These are phyloP conservation scores for Adelognathus sp. DNA, from an alignment of 2,888 invertebrate genomes.

Conservation along the genomic window DNA sequence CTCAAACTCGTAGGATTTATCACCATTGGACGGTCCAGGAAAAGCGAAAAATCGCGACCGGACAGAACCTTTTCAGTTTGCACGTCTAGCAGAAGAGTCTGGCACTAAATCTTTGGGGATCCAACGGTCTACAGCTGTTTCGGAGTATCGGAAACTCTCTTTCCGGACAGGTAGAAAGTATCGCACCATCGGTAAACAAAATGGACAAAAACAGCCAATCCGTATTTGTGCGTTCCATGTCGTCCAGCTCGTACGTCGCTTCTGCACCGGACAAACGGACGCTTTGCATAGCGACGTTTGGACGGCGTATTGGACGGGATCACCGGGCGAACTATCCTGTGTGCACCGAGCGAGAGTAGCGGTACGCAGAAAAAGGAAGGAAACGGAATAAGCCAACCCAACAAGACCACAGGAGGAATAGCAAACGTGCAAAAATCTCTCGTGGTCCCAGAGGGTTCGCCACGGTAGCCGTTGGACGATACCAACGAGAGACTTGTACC, in stretches of 20 bases:
- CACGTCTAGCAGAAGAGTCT: neutral
- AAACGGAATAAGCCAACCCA: neutral
- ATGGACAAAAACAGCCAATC: neutral
- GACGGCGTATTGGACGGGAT: slow-evolving; percentile 24
- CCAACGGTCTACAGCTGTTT: no score
- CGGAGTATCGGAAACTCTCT: no score
- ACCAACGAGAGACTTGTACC: slow-evolving; percentile 38
- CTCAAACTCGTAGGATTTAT: neutral
- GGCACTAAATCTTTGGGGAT: slow-evolving; percentile 20
- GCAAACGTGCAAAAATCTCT: slow-evolving; percentile 41
- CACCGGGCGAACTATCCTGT: slow-evolving; percentile 17
- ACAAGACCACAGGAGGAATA: slow-evolving; percentile 19
- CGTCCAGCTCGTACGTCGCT: neutral
- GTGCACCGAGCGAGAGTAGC: slow-evolving; percentile 18
- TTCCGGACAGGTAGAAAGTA: no score
- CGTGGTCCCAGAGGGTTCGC: slow-evolving; percentile 44
- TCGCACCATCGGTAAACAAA: slow-evolving; percentile 1
- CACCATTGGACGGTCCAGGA: neutral
- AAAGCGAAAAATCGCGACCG: neutral
- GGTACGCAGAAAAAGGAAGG: slow-evolving; percentile 23
- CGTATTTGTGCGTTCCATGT: neutral
- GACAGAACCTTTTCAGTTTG: neutral
- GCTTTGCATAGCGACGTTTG: slow-evolving; percentile 9
- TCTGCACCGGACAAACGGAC: neutral
- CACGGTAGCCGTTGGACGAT: slow-evolving; percentile 6